Conservation (phyloP, 2,113 vertebrate species). For the Larimichthys polyactis region DNA sequence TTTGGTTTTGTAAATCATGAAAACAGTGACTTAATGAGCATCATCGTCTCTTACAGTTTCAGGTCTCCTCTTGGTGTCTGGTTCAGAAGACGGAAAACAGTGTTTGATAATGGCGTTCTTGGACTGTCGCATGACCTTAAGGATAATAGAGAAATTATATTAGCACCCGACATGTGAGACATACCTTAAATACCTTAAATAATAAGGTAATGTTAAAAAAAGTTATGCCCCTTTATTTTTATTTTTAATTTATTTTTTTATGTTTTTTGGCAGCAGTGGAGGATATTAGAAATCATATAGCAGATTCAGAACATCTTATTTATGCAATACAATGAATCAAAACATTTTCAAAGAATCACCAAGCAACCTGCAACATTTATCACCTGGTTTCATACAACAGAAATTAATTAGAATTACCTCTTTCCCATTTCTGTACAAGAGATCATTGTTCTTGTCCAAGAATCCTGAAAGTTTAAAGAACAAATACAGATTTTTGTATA, state of each 20-base stretch:
- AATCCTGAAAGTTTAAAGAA: constrained; percentile 86
- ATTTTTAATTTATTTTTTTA: background rate
- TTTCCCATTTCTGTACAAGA: constrained; percentile 95
- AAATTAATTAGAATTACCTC: constrained; percentile 84
- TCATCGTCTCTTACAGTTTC: constrained; percentile 88
- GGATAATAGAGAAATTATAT: background rate
- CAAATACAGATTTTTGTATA: background rate
- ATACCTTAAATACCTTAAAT: background rate
- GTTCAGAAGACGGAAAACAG: constrained; percentile 88
- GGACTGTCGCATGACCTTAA: constrained; percentile 90
- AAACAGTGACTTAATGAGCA: background rate
- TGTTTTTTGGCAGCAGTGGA: background rate
- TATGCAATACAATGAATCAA: background rate
- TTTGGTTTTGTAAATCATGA: background rate
- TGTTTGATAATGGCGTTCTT: constrained; percentile 90
- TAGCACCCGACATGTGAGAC: background rate
- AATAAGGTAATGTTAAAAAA: background rate
- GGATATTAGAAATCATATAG: background rate
- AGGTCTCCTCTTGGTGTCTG: constrained; percentile 90
- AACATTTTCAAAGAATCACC: background rate
- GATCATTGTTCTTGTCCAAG: constrained; percentile 97
- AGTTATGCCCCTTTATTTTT: background rate
- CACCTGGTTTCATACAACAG: background rate
- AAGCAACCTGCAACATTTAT: background rate
- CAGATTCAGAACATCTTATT: background rate